Base-by-base conservation (phyloP, 2,113 vertebrate genomes). In the Varanus komodoensis region DNA sequence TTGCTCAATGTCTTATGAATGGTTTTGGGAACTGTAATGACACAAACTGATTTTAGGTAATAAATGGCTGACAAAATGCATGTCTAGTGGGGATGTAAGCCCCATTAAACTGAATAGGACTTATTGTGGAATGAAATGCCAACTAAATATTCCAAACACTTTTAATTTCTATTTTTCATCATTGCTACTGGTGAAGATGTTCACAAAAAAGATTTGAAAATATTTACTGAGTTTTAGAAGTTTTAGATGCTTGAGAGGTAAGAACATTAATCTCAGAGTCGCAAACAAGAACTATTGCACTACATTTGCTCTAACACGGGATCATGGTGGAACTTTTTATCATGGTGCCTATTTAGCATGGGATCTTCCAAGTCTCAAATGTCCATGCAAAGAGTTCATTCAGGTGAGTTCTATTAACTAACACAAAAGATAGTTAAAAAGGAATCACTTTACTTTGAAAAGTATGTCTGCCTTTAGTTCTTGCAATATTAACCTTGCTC, bases 31-130 rank as follows among this genome's bases (percentile, higher is more conserved):
- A 82, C 57, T 52, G 52, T 32, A 34, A 77, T 67, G 1, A 0
- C 67, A 90, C 68, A 84, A 84, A 83, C 79, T 83, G 23, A 32
- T 27, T 89, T 75, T 82, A 68, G 29, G 27, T 50, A 92, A 50
- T 9, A 21, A 85, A 89, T 85, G 87, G 89, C 48, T 89, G 88
- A 93, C 94, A 91, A 93, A 94, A 71, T 81, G 64, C 34, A 38
- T 38, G 32, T 27, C 75, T 85, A 84, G 68, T 32, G 52, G 67
- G 71, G 44, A 71, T 71, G 44, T n/a, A 85, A 85, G 44, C 83
- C 44, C 38, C 48, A 50, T 8, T 84, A 38, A 50, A 17, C 50
- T n/a, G 27, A 71, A 85, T 73, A 32, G 6, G 19, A 52, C 4
- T 52, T 52, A 29, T 17, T 32, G 25, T 21, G 61, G 25, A 19